phyloP scores from a whole-genome alignment of 1,140 invertebrate genomes.

The Drusus annulatus region DNA sequence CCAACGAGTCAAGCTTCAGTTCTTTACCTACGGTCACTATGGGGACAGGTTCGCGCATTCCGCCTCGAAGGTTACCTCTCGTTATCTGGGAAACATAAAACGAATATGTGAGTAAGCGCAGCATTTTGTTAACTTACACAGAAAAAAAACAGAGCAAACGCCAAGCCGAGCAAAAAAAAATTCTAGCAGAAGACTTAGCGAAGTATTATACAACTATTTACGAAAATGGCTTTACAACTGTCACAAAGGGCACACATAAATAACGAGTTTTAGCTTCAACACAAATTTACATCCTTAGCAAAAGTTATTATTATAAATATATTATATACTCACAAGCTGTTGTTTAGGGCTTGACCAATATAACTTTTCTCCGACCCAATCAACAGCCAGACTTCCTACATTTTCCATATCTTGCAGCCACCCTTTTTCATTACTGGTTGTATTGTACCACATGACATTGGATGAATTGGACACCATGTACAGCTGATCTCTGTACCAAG shows the following conservation, averaged over 20 bases:
- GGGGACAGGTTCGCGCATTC: slow-evolving; percentile 82
- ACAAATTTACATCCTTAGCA: not conserved
- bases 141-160: too few relatives aligned
- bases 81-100: slow-evolving; percentile 71
- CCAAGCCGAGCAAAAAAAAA: too few relatives aligned
- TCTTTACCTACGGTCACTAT: slow-evolving; percentile 85
- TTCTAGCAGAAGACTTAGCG: too few relatives aligned
- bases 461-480: slow-evolving; percentile 84
- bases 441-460: slow-evolving; percentile 80
- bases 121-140: too few relatives aligned
- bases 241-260: too few relatives aligned
- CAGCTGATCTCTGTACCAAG: slow-evolving; percentile 79
- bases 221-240: too few relatives aligned
- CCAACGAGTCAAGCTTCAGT: slow-evolving; percentile 84
- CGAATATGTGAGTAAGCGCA: too few relatives aligned
- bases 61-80: slow-evolving; percentile 77
- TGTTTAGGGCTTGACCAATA: slow-evolving; percentile 92
- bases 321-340: slow-evolving; percentile 81
- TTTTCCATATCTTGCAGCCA: slow-evolving; percentile 77
- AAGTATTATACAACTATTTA: too few relatives aligned
- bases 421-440: slow-evolving; percentile 72
- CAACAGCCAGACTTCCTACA: slow-evolving; percentile 85
- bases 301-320: too few relatives aligned
- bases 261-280: not conserved
- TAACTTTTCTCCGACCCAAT: slow-evolving; percentile 90